Evolutionary conservation across 35 echinoderm and acorn worm genomes (phyloP).

Genomic region (Acanthaster planci): DNA sequence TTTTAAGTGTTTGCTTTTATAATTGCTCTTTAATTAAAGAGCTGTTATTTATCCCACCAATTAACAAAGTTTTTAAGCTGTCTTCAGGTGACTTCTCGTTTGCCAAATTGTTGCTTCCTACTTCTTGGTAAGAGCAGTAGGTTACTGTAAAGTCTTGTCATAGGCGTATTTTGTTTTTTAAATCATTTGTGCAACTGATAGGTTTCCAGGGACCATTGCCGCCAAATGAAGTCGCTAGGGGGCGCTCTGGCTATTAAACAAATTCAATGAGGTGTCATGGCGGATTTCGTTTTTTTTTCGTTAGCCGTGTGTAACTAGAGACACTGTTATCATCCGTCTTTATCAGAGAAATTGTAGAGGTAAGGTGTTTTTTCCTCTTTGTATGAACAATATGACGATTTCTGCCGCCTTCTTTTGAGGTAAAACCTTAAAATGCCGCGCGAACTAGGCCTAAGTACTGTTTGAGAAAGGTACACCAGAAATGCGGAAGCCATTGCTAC

Average conservation of each 20-base stretch:
- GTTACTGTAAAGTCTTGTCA: background rate
- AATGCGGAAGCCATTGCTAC: background rate
- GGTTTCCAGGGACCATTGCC: background rate
- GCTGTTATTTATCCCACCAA: too few relatives aligned
- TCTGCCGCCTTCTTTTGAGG: too few relatives aligned
- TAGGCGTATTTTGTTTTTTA: constrained; percentile 11
- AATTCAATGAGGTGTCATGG: background rate
- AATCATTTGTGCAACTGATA: background rate
- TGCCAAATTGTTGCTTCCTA: constrained; percentile 18
- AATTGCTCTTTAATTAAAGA: too few relatives aligned
- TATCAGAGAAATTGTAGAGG: background rate
- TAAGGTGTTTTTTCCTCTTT: too few relatives aligned
- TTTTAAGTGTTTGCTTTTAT: too few relatives aligned
- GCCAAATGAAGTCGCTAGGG: background rate
- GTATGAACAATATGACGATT: too few relatives aligned
- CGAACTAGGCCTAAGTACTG: too few relatives aligned
- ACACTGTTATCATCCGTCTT: background rate
- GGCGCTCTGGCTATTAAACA: constrained; percentile 3
- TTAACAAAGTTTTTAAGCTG: too few relatives aligned
- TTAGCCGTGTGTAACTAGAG: constrained; percentile 21
- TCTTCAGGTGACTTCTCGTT: background rate
- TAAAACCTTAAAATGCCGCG: too few relatives aligned
- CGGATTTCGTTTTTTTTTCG: background rate
- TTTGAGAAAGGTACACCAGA: too few relatives aligned
- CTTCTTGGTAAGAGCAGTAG: constrained; percentile 7